Evolutionary conservation across 2,888 invertebrate genomes (phyloP).

Genomic region (Drepana falcataria): DNA sequence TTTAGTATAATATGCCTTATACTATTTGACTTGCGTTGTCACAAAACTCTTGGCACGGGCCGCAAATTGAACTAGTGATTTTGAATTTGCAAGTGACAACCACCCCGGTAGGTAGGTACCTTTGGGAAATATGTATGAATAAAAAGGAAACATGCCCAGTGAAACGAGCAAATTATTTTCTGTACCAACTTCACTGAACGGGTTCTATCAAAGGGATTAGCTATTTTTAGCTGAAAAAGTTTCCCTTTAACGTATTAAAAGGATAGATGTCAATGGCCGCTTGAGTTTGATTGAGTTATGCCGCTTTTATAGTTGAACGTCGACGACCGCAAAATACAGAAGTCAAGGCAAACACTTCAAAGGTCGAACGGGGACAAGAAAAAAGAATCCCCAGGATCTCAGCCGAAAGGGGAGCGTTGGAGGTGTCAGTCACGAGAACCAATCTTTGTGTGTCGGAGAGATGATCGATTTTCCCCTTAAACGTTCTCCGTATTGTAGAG

Average conservation of each 20-base stretch:
- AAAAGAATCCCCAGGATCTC: slow-evolving; percentile 24
- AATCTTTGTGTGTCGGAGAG: slow-evolving; percentile 20
- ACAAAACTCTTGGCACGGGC: too few relatives aligned
- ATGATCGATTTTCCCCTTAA: slow-evolving; percentile 27
- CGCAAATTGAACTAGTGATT: too few relatives aligned
- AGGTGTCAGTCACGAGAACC: slow-evolving; percentile 37
- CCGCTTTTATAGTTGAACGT: too few relatives aligned
- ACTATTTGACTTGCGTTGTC: too few relatives aligned
- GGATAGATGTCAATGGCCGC: neutral
- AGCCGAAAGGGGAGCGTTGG: slow-evolving; percentile 34
- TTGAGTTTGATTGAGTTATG: neutral
- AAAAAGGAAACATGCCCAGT: too few relatives aligned
- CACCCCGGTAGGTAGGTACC: too few relatives aligned
- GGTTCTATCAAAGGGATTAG: neutral
- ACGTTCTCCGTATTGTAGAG: slow-evolving; percentile 6
- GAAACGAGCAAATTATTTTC: neutral
- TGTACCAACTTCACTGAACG: neutral
- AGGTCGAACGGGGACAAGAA: slow-evolving; percentile 23
- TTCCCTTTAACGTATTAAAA: neutral
- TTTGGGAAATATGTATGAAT: too few relatives aligned
- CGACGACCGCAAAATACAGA: slow-evolving; percentile 13
- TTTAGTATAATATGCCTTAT: too few relatives aligned
- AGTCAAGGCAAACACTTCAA: slow-evolving; percentile 16
- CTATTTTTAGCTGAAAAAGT: neutral
- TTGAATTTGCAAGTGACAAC: too few relatives aligned